Evolutionary conservation across 2,113 vertebrate species (phyloP).

Genomic region (Microcebus jonahi): DNA sequence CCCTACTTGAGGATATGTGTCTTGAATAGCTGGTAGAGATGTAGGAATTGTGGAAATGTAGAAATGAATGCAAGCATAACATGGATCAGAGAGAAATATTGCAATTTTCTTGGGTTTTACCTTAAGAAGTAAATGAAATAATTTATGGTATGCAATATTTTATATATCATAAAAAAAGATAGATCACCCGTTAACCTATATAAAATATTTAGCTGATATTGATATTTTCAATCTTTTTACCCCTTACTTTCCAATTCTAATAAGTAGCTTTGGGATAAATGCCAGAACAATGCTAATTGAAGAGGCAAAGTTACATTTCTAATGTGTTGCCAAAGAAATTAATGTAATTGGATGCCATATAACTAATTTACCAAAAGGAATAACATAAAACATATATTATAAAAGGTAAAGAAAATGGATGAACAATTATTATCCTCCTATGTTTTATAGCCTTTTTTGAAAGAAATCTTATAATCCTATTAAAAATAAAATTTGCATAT

Average conservation of each 20-base stretch:
- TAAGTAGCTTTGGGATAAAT: constrained; percentile 33
- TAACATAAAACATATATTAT: constrained; percentile 10
- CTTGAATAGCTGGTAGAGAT: background rate
- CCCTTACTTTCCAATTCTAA: constrained; percentile 37
- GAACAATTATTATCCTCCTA: background rate
- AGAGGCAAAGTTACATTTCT: constrained; percentile 49
- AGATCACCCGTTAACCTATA: background rate
- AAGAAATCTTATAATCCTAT: background rate
- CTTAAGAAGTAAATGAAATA: background rate
- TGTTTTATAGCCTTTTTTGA: constrained; percentile 25
- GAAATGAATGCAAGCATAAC: background rate
- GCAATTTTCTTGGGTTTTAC: background rate
- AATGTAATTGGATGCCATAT: constrained; percentile 49
- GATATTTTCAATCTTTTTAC: background rate
- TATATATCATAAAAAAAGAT: background rate
- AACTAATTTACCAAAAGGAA: constrained; percentile 42
- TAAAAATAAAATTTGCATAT: constrained; percentile 50
- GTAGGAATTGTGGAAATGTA: background rate
- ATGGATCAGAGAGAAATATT: background rate
- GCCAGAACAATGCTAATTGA: constrained; percentile 39
- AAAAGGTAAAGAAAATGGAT: constrained; percentile 4
- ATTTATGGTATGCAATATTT: background rate
- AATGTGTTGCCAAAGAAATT: constrained; percentile 61
- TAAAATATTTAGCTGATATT: background rate
- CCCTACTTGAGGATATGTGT: background rate